Conservation (phyloP, 2,888 invertebrate species). For the Drosophila cognata region DNA sequence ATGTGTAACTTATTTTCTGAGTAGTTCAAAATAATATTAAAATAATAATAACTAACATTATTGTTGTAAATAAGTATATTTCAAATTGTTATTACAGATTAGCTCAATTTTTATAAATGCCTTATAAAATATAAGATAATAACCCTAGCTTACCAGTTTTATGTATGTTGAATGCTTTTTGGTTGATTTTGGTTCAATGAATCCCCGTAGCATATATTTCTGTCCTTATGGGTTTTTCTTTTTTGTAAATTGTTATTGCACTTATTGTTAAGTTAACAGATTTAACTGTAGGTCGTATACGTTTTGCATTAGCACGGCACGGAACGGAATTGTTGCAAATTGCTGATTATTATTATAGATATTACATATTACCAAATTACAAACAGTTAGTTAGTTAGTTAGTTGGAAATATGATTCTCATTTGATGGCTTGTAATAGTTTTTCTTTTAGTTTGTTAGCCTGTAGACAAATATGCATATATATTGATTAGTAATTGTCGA, state of each 20-base stretch:
- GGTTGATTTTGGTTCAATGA: not conserved
- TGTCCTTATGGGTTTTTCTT: slow-evolving; percentile 4
- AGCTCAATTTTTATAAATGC: not conserved
- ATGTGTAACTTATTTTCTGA: not conserved
- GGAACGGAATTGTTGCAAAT: slow-evolving; percentile 73
- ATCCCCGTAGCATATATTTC: not conserved
- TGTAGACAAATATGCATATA: slow-evolving; percentile 32
- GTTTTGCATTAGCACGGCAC: slow-evolving; percentile 70
- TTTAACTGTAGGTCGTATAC: slow-evolving; percentile 70
- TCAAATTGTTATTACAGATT: not conserved
- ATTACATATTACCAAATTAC: slow-evolving; percentile 3
- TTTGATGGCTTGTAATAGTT: slow-evolving; percentile 6
- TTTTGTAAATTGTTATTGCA: slow-evolving; percentile 48
- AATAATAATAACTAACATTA: not conserved
- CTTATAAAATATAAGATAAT: not conserved
- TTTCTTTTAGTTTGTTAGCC: slow-evolving; percentile 29
- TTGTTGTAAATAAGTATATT: not conserved
- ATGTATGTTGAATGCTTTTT: not conserved
- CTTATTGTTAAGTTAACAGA: slow-evolving; percentile 43
- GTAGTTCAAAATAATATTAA: not conserved
- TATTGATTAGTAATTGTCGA: slow-evolving; percentile 63
- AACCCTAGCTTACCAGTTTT: slow-evolving; percentile 29
- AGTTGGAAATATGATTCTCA: slow-evolving; percentile 1
- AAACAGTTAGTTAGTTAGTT: slow-evolving; percentile 26
- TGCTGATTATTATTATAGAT: slow-evolving; percentile 31